Conservation (phyloP, 35 echinoderm and acorn worm genomes). For the Nesometra sesokonis region DNA sequence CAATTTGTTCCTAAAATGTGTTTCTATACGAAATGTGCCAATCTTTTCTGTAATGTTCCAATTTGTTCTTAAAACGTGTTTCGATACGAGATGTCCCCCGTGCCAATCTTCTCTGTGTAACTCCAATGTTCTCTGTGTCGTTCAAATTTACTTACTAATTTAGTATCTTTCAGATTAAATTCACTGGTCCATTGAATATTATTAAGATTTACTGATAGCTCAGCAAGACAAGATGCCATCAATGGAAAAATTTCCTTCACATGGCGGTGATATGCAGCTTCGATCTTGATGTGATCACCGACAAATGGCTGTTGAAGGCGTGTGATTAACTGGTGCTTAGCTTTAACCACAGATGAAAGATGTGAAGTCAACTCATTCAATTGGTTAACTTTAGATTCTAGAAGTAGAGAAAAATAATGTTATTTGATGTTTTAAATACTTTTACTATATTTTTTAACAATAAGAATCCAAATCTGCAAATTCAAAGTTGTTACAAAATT, state of each 20-base stretch:
- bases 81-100: neutral
- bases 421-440: too few relatives aligned
- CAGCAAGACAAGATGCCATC: constrained; percentile 45
- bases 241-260: constrained; percentile 76
- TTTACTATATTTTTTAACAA: too few relatives aligned
- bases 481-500: too few relatives aligned
- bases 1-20: neutral
- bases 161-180: constrained; percentile 56
- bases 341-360: constrained; percentile 52
- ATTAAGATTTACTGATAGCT: constrained; percentile 60
- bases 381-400: constrained; percentile 60
- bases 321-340: constrained; percentile 71
- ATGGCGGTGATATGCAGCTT: constrained; percentile 63
- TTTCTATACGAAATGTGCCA: neutral
- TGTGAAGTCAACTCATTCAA: constrained; percentile 51
- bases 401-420: neutral
- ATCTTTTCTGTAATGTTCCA: too few relatives aligned
- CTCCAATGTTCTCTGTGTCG: neutral
- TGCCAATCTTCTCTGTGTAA: neutral
- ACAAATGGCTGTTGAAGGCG: constrained; percentile 76
- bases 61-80: too few relatives aligned
- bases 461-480: too few relatives aligned
- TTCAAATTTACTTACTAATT: constrained; percentile 60
- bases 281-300: constrained; percentile 65
- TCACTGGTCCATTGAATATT: constrained; percentile 76